phyloP scores from a whole-genome alignment of 2,113 vertebrate genomes.

The Festucalex cinctus region DNA sequence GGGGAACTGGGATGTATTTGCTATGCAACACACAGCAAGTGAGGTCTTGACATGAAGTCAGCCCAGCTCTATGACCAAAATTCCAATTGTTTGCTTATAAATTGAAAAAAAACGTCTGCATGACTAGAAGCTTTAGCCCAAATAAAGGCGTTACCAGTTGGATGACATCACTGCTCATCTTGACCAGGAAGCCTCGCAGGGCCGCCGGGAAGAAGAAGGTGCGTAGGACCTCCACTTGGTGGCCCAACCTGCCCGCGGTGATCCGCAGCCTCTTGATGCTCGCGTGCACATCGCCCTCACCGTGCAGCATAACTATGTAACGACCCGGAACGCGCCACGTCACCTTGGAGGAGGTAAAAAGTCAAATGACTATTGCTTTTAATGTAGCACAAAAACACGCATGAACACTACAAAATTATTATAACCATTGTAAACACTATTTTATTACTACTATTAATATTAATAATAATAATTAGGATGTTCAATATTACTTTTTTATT shows the following conservation, averaged over 20 bases:
- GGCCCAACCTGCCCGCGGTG: constrained; percentile 71
- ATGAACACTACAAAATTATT: not conserved
- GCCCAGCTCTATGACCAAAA: not conserved
- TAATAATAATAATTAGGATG: not conserved
- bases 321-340: constrained; percentile 80
- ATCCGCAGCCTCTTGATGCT: constrained; percentile 64
- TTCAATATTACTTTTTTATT: too few species aligned
- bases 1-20: not conserved
- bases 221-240: constrained; percentile 71
- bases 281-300: constrained; percentile 60
- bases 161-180: constrained; percentile 75
- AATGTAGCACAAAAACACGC: not conserved
- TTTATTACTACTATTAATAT: too few species aligned
- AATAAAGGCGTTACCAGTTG: constrained; percentile 67
- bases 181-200: constrained; percentile 72
- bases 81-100: not conserved
- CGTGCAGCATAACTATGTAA: constrained; percentile 78
- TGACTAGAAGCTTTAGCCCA: not conserved
- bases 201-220: constrained; percentile 70
- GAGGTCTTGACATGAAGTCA: not conserved
- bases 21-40: not conserved
- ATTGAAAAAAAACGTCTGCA: not conserved
- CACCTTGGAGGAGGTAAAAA: constrained; percentile 48
- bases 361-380: not conserved
- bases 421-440: not conserved